These are phyloP conservation scores for Epinotia demarniana DNA, from an alignment of 2,888 invertebrate species.

Conservation along the genomic window DNA sequence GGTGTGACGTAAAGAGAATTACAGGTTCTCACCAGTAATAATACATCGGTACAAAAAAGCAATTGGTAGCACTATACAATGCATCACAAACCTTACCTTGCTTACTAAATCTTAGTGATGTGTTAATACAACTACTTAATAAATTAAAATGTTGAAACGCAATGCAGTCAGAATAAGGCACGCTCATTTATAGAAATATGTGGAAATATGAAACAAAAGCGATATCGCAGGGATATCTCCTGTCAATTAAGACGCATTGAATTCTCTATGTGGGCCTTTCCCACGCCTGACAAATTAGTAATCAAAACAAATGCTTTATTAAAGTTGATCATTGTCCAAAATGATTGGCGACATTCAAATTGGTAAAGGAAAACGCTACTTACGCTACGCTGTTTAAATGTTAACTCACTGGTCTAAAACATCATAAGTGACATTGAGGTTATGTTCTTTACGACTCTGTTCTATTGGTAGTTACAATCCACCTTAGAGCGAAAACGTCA, in stretches of 20 bases:
- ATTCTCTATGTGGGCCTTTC: background rate
- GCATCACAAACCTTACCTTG: too few species aligned
- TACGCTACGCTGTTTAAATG: conserved; percentile 41
- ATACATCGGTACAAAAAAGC: too few species aligned
- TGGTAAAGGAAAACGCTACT: conserved; percentile 41
- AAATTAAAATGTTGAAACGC: too few species aligned
- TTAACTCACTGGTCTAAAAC: conserved; percentile 5
- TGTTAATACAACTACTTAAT: too few species aligned
- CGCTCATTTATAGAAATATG: too few species aligned
- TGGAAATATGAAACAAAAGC: background rate
- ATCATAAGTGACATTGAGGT: background rate
- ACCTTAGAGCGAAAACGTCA: conserved; percentile 1
- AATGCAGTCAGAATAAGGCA: too few species aligned
- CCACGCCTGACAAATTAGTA: conserved; percentile 7
- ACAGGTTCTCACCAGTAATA: too few species aligned
- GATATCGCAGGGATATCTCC: background rate
- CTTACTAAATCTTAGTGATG: too few species aligned
- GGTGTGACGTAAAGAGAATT: too few species aligned
- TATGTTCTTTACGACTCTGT: background rate
- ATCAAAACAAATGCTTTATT: conserved; percentile 24
- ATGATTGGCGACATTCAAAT: conserved; percentile 39
- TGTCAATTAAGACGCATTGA: background rate
- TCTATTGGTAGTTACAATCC: background rate
- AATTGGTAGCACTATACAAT: too few species aligned
- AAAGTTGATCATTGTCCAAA: conserved; percentile 30